Conservation (phyloP, 2,797 vertebrate genomes). For the Sebastiscus tertius region DNA sequence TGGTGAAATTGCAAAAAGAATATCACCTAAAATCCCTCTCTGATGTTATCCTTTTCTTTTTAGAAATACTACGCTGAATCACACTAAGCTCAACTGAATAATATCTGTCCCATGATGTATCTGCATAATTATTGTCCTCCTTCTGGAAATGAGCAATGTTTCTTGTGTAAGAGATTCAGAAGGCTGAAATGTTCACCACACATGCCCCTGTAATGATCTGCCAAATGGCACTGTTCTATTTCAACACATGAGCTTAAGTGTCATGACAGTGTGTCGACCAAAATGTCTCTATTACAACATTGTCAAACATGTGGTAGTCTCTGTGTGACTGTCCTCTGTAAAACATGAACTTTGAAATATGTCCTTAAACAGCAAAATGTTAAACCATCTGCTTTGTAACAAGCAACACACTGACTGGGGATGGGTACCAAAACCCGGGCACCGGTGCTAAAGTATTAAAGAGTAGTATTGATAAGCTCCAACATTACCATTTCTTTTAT, state of each 20-base stretch:
- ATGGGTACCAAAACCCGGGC: too few species aligned
- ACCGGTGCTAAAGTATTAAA: too few species aligned
- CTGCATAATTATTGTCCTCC: not conserved
- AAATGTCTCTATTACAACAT: not conserved
- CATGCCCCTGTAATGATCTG: constrained; percentile 1
- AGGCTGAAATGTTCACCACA: not conserved
- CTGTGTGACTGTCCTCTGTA: not conserved
- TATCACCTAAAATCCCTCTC: not conserved
- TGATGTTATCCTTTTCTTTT: not conserved
- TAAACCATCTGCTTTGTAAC: not conserved
- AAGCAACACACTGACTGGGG: not conserved
- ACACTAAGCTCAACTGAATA: not conserved
- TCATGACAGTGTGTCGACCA: not conserved
- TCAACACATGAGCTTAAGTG: not conserved
- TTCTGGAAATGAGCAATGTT: not conserved
- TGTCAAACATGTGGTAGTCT: not conserved
- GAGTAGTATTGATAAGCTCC: too few species aligned
- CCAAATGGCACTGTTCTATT: constrained; percentile 1
- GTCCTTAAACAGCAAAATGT: not conserved
- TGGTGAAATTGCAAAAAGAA: not conserved
- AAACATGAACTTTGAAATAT: not conserved
- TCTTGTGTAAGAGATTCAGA: not conserved
- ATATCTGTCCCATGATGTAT: not conserved
- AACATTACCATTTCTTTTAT: too few species aligned
- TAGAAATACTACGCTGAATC: not conserved